phyloP scores from a whole-genome alignment of 2,888 invertebrate species.

The Caenorhabditis sp. region DNA sequence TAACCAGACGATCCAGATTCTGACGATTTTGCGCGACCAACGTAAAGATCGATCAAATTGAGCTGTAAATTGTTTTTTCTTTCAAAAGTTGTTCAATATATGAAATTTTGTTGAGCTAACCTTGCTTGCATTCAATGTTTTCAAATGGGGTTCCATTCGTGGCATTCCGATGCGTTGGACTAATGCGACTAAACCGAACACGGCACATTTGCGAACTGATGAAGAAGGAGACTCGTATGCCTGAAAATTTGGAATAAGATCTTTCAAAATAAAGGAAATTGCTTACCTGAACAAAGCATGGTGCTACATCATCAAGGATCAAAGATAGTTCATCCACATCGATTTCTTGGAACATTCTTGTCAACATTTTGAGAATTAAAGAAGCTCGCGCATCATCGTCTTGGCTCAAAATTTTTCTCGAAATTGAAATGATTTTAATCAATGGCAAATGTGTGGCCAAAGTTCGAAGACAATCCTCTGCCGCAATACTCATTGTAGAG shows the following conservation, averaged over 20 bases:
- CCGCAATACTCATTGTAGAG: slow-evolving; percentile 26
- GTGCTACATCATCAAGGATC: slow-evolving; percentile 30
- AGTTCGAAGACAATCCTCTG: slow-evolving; percentile 30
- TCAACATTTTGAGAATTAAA: slow-evolving; percentile 37
- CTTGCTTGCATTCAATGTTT: slow-evolving; percentile 14
- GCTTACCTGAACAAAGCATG: slow-evolving; percentile 24
- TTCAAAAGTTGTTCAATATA: too few relatives aligned
- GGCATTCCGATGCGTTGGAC: slow-evolving; percentile 22
- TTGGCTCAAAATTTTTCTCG: slow-evolving; percentile 5
- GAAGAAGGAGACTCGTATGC: slow-evolving; percentile 26
- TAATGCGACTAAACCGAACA: slow-evolving; percentile 30
- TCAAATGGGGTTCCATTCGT: slow-evolving; percentile 31
- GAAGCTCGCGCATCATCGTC: slow-evolving; percentile 26
- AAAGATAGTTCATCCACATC: slow-evolving; percentile 25
- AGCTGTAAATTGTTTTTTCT: slow-evolving; percentile 22
- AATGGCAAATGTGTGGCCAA: slow-evolving; percentile 37
- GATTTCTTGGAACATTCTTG: slow-evolving; percentile 32
- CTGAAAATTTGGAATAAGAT: too few relatives aligned
- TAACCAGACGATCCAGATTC: slow-evolving; percentile 31
- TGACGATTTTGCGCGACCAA: slow-evolving; percentile 31
- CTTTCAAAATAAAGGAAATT: background rate
- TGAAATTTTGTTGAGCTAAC: background rate
- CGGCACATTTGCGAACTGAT: slow-evolving; percentile 32
- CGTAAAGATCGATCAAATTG: slow-evolving; percentile 32
- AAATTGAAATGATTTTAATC: slow-evolving; percentile 12